phyloP scores from a whole-genome alignment of 35 echinoderm and acorn worm species.

The Lytechinus variegatus region DNA sequence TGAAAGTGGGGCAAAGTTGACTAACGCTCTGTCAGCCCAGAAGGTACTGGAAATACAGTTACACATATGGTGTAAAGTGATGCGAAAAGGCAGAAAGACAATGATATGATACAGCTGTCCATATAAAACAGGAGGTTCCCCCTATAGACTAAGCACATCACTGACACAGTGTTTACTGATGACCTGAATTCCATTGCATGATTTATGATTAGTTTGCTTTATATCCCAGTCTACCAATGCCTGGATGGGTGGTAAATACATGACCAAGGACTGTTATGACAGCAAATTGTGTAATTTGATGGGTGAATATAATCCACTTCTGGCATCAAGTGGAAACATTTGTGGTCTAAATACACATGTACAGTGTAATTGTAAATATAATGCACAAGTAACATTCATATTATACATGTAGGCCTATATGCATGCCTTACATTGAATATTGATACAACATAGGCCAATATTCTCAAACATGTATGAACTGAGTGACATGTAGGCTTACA shows the following conservation, averaged over 20 bases:
- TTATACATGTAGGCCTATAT: too few species aligned
- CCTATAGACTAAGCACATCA: neutral
- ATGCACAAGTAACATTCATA: too few species aligned
- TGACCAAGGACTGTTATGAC: neutral
- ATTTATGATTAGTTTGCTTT: slow-evolving; percentile 1
- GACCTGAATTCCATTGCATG: neutral
- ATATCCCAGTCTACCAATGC: neutral
- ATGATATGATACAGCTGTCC: neutral
- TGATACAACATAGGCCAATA: too few species aligned
- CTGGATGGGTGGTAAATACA: neutral
- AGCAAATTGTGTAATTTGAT: slow-evolving; percentile 13
- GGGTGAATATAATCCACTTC: neutral
- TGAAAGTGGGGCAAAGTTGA: neutral
- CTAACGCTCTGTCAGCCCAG: neutral
- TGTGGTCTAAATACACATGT: too few species aligned
- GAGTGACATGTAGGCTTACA: too few species aligned
- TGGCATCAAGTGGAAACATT: too few species aligned
- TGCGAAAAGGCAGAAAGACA: neutral
- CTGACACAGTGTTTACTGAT: neutral
- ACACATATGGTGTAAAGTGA: neutral
- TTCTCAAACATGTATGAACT: too few species aligned
- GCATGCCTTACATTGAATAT: too few species aligned
- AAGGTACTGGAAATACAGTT: neutral
- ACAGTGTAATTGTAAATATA: too few species aligned
- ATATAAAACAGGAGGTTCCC: neutral